A percentile compares a stretch with the other conserved stretches of the same genome.
phyloP scores from a whole-genome alignment of 1,140 invertebrate genomes.

The Panagrolaimus sp. region DNA sequence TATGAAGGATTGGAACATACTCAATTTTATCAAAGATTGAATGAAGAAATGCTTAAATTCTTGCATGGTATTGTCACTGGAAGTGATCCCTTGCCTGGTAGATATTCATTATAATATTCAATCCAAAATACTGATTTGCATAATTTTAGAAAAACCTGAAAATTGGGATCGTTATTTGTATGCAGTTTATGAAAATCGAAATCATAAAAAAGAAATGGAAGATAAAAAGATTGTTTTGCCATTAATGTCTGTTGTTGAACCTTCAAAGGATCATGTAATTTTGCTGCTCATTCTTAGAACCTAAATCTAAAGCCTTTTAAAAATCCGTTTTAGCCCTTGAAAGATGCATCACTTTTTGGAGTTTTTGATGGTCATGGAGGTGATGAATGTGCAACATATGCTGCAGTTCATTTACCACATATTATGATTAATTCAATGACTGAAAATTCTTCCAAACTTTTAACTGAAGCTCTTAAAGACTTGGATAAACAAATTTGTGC shows the following conservation, averaged over 20 bases:
- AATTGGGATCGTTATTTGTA: neutral
- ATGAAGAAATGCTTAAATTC: neutral
- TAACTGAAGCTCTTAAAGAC: constrained; percentile 13
- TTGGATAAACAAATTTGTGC: constrained; percentile 21
- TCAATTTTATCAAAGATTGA: constrained; percentile 19
- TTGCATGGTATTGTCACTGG: neutral
- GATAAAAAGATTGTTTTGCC: constrained; percentile 13
- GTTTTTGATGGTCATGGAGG: constrained; percentile 34
- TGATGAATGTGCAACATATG: constrained; percentile 12
- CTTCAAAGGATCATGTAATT: constrained; percentile 25
- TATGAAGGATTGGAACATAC: neutral
- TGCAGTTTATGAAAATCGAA: constrained; percentile 17
- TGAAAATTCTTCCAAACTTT: constrained; percentile 6
- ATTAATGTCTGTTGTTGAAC: constrained; percentile 20
- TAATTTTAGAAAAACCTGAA: constrained; percentile 26
- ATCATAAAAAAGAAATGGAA: constrained; percentile 32
- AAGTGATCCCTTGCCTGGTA: constrained; percentile 15
- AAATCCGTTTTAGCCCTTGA: constrained; percentile 2
- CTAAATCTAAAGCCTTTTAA: neutral
- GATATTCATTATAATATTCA: neutral
- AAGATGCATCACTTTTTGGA: constrained; percentile 26
- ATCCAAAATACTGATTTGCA: neutral
- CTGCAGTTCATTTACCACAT: constrained; percentile 23
- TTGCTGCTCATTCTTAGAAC: neutral
- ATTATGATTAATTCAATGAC: neutral